phyloP scores from a whole-genome alignment of 2,888 invertebrate genomes.

The Dysmachus trigonus region DNA sequence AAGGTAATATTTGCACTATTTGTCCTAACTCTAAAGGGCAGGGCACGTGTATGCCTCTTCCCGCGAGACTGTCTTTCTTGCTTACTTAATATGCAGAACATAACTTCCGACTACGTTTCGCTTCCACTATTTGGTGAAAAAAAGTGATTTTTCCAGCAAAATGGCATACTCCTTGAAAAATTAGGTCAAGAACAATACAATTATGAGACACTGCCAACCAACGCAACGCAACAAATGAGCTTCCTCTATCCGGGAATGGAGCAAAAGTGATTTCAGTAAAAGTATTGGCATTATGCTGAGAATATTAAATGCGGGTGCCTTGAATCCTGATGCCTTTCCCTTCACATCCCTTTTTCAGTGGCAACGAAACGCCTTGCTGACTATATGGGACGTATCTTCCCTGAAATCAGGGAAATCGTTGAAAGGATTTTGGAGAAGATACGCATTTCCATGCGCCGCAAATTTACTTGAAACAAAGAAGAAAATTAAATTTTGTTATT shows the following conservation, averaged over 20 bases:
- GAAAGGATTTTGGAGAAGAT: background rate
- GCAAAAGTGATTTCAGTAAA: background rate
- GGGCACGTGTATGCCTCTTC: background rate
- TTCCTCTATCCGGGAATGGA: background rate
- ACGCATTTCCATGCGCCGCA: background rate
- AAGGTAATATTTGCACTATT: background rate
- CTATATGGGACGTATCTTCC: background rate
- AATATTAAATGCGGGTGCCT: background rate
- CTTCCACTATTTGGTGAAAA: background rate
- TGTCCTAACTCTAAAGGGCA: background rate
- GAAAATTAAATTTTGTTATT: background rate
- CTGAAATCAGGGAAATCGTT: background rate
- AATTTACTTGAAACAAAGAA: background rate
- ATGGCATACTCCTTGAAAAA: background rate
- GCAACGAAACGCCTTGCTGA: background rate
- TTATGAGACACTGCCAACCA: background rate
- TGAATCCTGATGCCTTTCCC: background rate
- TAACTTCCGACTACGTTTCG: background rate
- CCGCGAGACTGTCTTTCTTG: background rate
- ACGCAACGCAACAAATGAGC: background rate
- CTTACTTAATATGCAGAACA: background rate
- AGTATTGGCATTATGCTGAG: background rate
- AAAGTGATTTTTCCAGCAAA: background rate
- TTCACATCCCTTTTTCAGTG: background rate
- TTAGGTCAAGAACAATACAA: background rate